These are phyloP conservation scores for Macropus fuliginosus DNA, from an alignment of 2,797 vertebrate genomes.

Conservation along the genomic window DNA sequence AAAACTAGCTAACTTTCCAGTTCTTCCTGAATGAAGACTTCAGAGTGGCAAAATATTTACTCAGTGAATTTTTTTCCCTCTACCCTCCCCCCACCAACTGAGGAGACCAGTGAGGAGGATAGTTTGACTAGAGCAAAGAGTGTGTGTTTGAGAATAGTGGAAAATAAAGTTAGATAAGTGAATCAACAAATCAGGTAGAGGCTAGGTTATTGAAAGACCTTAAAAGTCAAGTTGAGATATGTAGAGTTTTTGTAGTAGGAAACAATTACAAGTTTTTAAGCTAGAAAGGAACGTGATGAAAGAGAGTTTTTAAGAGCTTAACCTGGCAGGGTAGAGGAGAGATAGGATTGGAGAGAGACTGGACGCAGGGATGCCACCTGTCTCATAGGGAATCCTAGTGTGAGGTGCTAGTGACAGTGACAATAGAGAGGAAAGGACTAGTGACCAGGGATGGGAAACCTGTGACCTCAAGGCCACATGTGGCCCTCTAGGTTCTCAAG, in stretches of 20 bases:
- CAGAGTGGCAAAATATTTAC: not conserved
- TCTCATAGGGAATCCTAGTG: not conserved
- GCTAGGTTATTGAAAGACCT: not conserved
- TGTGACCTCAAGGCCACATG: too few species aligned
- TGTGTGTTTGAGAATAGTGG: not conserved
- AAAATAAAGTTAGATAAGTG: not conserved
- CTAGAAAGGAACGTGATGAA: not conserved
- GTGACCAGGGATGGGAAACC: too few species aligned
- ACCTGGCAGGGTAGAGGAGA: not conserved
- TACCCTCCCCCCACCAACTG: not conserved
- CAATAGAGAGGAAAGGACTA: not conserved
- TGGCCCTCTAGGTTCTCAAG: too few species aligned
- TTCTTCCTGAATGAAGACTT: not conserved
- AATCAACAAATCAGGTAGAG: not conserved
- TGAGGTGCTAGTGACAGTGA: not conserved
- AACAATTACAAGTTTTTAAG: not conserved
- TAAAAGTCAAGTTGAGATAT: not conserved
- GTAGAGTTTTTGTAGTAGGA: not conserved
- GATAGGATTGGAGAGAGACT: not conserved
- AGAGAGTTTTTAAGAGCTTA: not conserved
- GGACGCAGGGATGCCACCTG: not conserved
- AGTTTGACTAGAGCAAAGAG: not conserved
- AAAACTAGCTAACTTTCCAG: not conserved
- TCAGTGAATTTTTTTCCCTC: not conserved
- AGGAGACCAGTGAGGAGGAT: not conserved